These are phyloP conservation scores for Centruroides vittatus DNA, from an alignment of 1,140 invertebrate species.

Conservation along the genomic window DNA sequence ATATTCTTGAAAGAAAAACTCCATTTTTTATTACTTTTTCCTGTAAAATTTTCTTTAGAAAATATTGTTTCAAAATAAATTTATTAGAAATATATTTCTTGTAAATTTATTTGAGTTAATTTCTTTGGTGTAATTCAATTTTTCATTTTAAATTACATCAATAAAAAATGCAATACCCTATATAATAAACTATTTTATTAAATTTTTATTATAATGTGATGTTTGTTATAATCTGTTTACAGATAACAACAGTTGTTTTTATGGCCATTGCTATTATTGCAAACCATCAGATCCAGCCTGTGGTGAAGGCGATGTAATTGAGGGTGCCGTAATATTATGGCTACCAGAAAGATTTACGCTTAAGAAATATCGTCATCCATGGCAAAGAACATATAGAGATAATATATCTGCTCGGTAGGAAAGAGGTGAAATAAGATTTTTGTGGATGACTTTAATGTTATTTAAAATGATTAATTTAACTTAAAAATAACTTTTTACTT, in stretches of 20 bases:
- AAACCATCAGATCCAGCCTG: constrained; percentile 65
- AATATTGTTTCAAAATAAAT: too few species aligned
- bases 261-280: constrained; percentile 81
- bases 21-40: too few species aligned
- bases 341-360: constrained; percentile 51
- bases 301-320: constrained; percentile 46
- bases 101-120: too few species aligned
- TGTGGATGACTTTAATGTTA: neutral
- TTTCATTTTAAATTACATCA: too few species aligned
- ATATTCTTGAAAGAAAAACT: too few species aligned
- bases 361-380: constrained; percentile 58
- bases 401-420: constrained; percentile 45
- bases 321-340: constrained; percentile 73
- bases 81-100: too few species aligned
- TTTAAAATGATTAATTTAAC: neutral
- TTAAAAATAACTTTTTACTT: too few species aligned
- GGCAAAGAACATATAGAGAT: constrained; percentile 73
- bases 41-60: too few species aligned
- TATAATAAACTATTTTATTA: too few species aligned
- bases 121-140: too few species aligned
- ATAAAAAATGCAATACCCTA: too few species aligned
- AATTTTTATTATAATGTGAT: too few species aligned
- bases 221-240: neutral
- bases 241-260: constrained; percentile 51
- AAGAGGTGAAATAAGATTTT: neutral